phyloP scores from a whole-genome alignment of 2,888 invertebrate species.

The Gerris lacustris region DNA sequence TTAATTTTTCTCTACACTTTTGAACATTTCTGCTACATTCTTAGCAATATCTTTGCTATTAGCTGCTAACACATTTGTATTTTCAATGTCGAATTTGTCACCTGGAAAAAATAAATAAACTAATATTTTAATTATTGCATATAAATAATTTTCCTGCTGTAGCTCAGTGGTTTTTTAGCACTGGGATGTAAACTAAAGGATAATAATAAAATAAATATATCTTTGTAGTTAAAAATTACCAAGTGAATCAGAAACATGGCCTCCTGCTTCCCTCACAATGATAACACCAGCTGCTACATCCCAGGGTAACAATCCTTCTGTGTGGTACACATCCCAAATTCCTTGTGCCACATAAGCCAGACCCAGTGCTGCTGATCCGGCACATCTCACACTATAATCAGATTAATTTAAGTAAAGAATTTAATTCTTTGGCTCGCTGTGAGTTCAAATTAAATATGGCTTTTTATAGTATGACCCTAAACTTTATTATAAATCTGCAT shows the following conservation, averaged over 20 bases:
- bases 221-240: slow-evolving; percentile 38
- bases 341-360: slow-evolving; percentile 90
- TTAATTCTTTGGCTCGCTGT: too few relatives aligned
- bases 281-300: slow-evolving; percentile 77
- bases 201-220: too few relatives aligned
- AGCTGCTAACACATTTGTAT: slow-evolving; percentile 72
- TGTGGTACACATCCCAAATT: slow-evolving; percentile 65
- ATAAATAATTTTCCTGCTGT: background rate
- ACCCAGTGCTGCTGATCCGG: slow-evolving; percentile 88
- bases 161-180: background rate
- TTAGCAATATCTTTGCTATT: slow-evolving; percentile 59
- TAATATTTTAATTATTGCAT: background rate
- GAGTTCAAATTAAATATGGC: too few relatives aligned
- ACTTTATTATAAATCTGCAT: too few relatives aligned
- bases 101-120: slow-evolving; percentile 41
- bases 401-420: too few relatives aligned
- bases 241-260: slow-evolving; percentile 72
- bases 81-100: slow-evolving; percentile 65
- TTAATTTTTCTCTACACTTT: background rate
- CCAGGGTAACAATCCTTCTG: slow-evolving; percentile 67
- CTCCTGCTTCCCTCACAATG: slow-evolving; percentile 86
- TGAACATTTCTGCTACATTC: slow-evolving; percentile 42
- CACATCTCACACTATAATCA: slow-evolving; percentile 52
- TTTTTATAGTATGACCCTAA: too few relatives aligned
- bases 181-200: too few relatives aligned